Percentiles rank a stretch among this genome's conserved stretches.
Conservation (phyloP, 2,797 vertebrate genomes). For the Phylloscopus collybita region DNA sequence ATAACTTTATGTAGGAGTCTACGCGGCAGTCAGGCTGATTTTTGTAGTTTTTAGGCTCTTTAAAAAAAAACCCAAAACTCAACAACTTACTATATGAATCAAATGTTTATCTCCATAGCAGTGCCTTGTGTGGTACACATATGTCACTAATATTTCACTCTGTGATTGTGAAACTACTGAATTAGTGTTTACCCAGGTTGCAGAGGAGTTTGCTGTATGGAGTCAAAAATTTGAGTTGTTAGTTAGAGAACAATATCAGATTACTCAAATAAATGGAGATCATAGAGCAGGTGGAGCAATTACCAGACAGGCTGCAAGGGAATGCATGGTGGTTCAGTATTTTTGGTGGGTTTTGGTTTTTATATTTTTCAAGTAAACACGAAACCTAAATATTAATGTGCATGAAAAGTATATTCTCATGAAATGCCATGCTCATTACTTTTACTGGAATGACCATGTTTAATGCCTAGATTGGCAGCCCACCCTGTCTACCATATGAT, state of each 20-base stretch:
- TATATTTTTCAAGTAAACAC: background rate
- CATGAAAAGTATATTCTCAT: background rate
- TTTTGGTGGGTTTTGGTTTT: background rate
- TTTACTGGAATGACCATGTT: background rate
- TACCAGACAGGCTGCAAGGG: background rate
- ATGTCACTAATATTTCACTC: background rate
- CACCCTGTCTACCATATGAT: background rate
- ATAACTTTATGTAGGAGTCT: background rate
- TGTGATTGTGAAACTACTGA: background rate
- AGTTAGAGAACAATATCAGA: background rate
- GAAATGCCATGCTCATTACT: background rate
- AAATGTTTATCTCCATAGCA: background rate
- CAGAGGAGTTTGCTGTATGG: background rate
- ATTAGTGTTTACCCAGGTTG: background rate
- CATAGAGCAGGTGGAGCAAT: background rate
- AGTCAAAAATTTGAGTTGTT: background rate
- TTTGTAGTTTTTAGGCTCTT: background rate
- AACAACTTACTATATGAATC: background rate
- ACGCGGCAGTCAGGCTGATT: background rate
- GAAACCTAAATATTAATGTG: background rate
- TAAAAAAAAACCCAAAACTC: background rate
- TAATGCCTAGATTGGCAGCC: background rate
- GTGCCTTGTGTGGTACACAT: background rate
- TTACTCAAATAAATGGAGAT: background rate
- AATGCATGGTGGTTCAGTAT: background rate